Percentiles rank a stretch among this genome's conserved stretches.
phyloP scores from a whole-genome alignment of 2,113 vertebrate species.

The Hemibagrus wyckioides region DNA sequence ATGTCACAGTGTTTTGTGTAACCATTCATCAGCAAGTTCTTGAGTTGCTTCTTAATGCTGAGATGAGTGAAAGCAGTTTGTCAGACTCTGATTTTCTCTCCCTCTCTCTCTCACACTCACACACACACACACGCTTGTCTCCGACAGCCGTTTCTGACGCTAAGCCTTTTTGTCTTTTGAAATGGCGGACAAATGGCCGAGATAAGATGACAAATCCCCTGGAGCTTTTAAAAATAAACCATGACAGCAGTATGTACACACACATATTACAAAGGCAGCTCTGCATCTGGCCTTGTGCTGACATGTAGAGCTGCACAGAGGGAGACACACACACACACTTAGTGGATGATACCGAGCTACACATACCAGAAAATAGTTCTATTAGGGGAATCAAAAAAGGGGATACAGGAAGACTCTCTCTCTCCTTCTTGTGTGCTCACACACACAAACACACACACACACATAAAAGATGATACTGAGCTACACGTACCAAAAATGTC shows the following conservation, averaged over 20 bases:
- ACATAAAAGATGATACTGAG: neutral
- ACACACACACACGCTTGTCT: conserved; percentile 34
- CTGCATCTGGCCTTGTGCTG: conserved; percentile 47
- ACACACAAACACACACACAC: too few species aligned
- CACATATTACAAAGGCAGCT: conserved; percentile 49
- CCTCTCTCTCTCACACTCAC: neutral
- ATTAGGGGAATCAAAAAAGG: neutral
- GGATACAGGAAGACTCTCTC: conserved; percentile 41
- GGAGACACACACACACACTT: conserved; percentile 16
- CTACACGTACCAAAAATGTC: too few species aligned
- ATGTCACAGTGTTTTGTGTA: neutral
- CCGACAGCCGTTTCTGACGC: conserved; percentile 66
- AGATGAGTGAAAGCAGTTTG: neutral
- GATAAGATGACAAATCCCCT: conserved; percentile 78
- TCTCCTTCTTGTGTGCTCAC: too few species aligned
- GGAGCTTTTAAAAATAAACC: conserved; percentile 77
- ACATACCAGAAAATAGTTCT: neutral
- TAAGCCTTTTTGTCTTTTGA: conserved; percentile 76
- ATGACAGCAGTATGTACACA: conserved; percentile 18
- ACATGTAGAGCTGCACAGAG: conserved; percentile 54
- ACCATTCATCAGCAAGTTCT: neutral
- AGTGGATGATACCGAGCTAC: neutral
- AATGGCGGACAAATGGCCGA: conserved; percentile 75
- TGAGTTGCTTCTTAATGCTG: neutral
- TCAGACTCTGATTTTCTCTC: neutral